These are phyloP conservation scores for Vespertilio murinus DNA, from an alignment of 2,797 vertebrate species.

Conservation along the genomic window DNA sequence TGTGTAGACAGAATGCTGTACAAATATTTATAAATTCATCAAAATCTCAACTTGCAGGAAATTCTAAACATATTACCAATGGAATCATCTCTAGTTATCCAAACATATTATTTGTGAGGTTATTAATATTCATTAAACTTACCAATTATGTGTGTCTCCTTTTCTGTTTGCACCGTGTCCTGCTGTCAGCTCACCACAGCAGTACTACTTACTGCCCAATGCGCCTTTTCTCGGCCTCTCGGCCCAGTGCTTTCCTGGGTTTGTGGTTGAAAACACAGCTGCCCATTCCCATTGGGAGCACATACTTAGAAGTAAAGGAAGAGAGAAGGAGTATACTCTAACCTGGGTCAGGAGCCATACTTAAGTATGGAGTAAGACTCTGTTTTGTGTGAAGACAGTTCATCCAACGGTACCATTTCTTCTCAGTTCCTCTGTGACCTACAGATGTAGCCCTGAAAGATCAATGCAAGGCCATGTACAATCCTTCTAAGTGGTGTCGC, in stretches of 20 bases:
- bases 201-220: neutral
- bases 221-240: neutral
- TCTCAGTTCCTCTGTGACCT: neutral
- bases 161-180: neutral
- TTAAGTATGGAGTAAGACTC: neutral
- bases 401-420: neutral
- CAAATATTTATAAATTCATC: neutral
- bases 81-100: neutral
- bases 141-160: neutral
- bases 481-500: too few species aligned
- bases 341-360: neutral
- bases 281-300: neutral
- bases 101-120: neutral
- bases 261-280: neutral
- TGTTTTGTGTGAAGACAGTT: neutral
- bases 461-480: neutral
- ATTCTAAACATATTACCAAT: neutral
- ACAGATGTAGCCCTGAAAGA: neutral
- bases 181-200: neutral
- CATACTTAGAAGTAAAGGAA: neutral
- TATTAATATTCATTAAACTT: neutral
- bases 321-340: neutral
- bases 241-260: neutral
- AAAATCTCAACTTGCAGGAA: neutral
- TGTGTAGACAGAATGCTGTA: neutral